Evolutionary conservation across 2,888 invertebrate genomes (phyloP).

Genomic region (Coremacera marginata): DNA sequence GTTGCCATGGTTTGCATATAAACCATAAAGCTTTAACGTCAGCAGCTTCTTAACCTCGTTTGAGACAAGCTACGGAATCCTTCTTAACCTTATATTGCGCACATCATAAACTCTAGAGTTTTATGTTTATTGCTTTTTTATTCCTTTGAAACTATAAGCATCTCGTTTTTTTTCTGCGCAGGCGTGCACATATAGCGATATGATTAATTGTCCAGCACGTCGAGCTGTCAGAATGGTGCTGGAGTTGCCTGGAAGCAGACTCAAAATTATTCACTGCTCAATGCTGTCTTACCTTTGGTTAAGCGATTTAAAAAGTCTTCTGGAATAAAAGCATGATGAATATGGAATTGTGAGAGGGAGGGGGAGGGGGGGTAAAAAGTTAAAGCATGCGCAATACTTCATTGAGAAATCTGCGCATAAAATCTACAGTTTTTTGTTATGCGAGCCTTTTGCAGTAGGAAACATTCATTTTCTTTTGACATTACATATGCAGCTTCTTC

Average conservation of each 20-base stretch:
- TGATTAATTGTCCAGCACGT: slow-evolving; percentile 55
- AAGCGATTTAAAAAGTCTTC: too few relatives aligned
- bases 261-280: neutral
- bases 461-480: neutral
- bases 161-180: slow-evolving; percentile 23
- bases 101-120: neutral
- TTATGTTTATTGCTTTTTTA: neutral
- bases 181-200: slow-evolving; percentile 53
- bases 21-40: neutral
- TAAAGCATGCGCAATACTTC: neutral
- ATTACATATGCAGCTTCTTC: neutral
- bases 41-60: neutral
- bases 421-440: neutral
- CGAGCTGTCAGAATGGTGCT: slow-evolving; percentile 15
- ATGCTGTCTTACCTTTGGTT: neutral
- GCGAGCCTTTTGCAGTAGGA: neutral
- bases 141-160: neutral
- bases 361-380: neutral
- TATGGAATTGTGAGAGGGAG: neutral
- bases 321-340: neutral
- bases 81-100: neutral
- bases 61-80: neutral
- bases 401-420: neutral
- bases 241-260: slow-evolving; percentile 4
- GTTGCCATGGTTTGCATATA: slow-evolving; percentile 24